Base-by-base conservation (phyloP, 2,113 vertebrate species). In the Cygnus buccinator region DNA sequence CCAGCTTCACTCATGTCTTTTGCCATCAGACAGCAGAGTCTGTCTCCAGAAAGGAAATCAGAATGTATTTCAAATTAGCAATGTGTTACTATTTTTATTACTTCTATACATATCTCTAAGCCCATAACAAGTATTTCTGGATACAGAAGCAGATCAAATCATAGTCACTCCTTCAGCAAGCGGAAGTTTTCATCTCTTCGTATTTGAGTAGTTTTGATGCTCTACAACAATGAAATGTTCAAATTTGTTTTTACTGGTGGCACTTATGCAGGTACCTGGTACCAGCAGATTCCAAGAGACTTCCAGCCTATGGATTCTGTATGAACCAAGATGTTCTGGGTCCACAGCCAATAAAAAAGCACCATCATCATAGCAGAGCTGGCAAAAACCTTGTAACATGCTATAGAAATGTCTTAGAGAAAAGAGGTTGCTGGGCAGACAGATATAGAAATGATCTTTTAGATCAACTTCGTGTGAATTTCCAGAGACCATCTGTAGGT, bases 161-260 rank as follows among this genome's bases (percentile, higher is more conserved):
- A 20, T 62, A 84, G n/a, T 6, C 2, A 1, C 13, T 0, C 0
- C 4, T n/a, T 89, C 33, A 33, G 1, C 6, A 20, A n/a, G 13
- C 11, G 20, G 11, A 59, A 78, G 9, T 8, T 23, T 16, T 79
- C 18, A 7, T 21, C n/a, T 20, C n/a, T 48, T 83, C 19, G 11
- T 29, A 28, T 50, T 13, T 84, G 39, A 23, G 8, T 6, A 44
- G 59, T 10, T 91, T 28, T 85, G 22, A 8, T 19, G 31, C 15
- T 6, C 37, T 74, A 1, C 5, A 3, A 5, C 4, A n/a, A n/a
- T 29, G 28, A 19, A 70, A 44, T 44, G 35, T 20, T 37, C 57
- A 46, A 48, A 35, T 13, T 22, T 18, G 0, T 11, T 81, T 77
- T 74, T 87, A n/a, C 52, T 89, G 46, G 22, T 89, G 59, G 1